Base-by-base conservation (phyloP, 2,797 vertebrate genomes). In the Sternotherus odoratus region DNA sequence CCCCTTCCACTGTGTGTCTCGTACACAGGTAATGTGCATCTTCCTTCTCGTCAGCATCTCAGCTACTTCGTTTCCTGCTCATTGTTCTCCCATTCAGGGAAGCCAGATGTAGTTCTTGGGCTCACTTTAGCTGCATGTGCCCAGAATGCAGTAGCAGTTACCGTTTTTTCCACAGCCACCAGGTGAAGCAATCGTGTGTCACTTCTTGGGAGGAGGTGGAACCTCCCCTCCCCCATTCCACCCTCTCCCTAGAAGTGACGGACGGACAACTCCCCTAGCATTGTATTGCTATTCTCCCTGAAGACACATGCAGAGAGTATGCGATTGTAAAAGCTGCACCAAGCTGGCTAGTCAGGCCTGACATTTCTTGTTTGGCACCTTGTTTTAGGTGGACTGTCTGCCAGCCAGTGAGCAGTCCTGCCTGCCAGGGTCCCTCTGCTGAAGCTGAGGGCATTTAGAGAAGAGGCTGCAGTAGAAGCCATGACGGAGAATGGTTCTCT, bases 401-500 rank as follows among this genome's bases (percentile, higher is more conserved):
- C 30, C 26, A 16, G 53, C 21, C 57, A 33, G 15, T 60, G 7
- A 33, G 57, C 30, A 60, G 13, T 16, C 57, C 57, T 33, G 16
- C 57, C 30, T 33, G 30, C 13, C 28, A 17, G 3, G 4, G 8
- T 33, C 30, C 30, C 26, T 12, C 26, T 6, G 26, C 56, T 57
- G 28, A 26, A 50, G 30, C 30, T 7, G 21, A 36, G 77, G 2
- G 21, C n/a, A 3, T 43, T 21, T 6, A 63, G 66, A 43, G 36
- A 11, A 3, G 13, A 3, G 24, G 46, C 23, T 53, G 36, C 63
- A 66, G 63, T 66, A 50, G 79, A 19, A 82, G 39, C 26, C n/a
- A 30, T 4, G 0, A 39, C 46, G 17, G 15, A 82, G 57, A 46
- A 2, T 1, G 63, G 43, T 21, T 60, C 1, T 0, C 0, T 0